These are phyloP conservation scores for Kuschelorhynchus macadamiae DNA, from an alignment of 2,888 invertebrate species.

Conservation along the genomic window DNA sequence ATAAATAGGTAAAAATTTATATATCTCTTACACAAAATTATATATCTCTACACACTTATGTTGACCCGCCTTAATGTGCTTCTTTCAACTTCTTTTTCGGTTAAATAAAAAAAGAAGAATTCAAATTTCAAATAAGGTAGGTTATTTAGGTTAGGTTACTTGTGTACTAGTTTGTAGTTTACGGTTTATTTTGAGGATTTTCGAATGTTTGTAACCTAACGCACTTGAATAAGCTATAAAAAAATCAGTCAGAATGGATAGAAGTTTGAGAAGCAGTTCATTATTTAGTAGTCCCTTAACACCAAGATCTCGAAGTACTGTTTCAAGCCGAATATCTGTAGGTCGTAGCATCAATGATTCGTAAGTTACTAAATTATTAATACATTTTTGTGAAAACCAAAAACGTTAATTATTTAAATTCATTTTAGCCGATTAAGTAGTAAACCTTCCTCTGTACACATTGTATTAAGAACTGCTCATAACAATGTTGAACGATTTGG, in stretches of 20 bases:
- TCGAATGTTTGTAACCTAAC: no score
- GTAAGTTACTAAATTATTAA: constrained; percentile 58
- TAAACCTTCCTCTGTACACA: constrained; percentile 80
- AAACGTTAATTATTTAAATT: constrained; percentile 10
- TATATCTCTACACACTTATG: no score
- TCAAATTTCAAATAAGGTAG: no score
- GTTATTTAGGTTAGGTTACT: no score
- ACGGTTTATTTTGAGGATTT: no score
- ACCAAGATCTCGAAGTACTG: constrained; percentile 61
- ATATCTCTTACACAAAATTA: no score
- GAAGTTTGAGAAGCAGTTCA: constrained; percentile 54
- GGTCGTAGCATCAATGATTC: constrained; percentile 40
- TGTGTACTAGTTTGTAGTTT: no score
- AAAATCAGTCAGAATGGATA: constrained; percentile 58
- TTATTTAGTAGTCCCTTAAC: constrained; percentile 60
- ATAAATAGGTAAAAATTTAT: no score
- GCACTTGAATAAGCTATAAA: no score
- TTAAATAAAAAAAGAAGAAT: no score
- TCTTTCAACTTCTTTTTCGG: no score
- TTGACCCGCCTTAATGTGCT: no score
- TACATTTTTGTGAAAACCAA: constrained; percentile 13
- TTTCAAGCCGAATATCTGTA: constrained; percentile 43
- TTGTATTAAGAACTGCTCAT: constrained; percentile 81
- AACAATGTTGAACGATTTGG: constrained; percentile 87
- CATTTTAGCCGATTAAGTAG: constrained; percentile 70